Base-by-base conservation (phyloP, 2,113 vertebrate species). In the Helogale parvula region DNA sequence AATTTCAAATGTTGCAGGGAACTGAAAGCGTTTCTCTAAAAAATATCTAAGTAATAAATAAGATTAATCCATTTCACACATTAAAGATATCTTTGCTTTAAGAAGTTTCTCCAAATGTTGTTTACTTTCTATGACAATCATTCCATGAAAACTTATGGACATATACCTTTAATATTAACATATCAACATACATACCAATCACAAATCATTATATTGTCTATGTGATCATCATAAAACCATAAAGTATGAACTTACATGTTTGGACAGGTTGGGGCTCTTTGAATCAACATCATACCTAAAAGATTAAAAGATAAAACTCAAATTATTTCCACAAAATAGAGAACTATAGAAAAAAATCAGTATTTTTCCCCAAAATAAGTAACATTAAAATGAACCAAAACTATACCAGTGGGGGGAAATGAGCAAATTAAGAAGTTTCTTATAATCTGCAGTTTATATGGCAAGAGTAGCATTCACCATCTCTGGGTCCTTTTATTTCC, bases 241-340 rank as follows among this genome's bases (percentile, higher is more conserved):
- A 92, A 88, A 96, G 90, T 47, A 52, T 80, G 47, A 81, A 99
- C 99, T 99, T 98, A 99, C 99, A 81, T 99, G 99, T 98, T 99
- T 99, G 33, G 99, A 99, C 60, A 99, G 99, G 98, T 99, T 99
- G 96, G 99, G 99, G 60, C 99, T 99, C 98, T 99, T 99, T 1
- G 99, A 99, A 98, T 99, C 99, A 66, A 99, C 99, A 96, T 99
- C 99, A 38, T 99, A 99, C 99, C 99, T 99, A 96, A 47, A 98
- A 98, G 97, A 96, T 60, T 88, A 95, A 97, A 98, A 94, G 7
- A 83, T 31, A 47, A 97, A 95, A 97, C 69, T 96, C 80, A 92
- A 97, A 94, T 98, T 97, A 97, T 96, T 97, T 88, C 47, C 54
- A 87, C 2, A 66, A 88, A 85, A 74, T 35, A 79, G 1, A 79